These are phyloP conservation scores for Ceryle rudis DNA, from an alignment of 2,797 vertebrate species.

Conservation along the genomic window DNA sequence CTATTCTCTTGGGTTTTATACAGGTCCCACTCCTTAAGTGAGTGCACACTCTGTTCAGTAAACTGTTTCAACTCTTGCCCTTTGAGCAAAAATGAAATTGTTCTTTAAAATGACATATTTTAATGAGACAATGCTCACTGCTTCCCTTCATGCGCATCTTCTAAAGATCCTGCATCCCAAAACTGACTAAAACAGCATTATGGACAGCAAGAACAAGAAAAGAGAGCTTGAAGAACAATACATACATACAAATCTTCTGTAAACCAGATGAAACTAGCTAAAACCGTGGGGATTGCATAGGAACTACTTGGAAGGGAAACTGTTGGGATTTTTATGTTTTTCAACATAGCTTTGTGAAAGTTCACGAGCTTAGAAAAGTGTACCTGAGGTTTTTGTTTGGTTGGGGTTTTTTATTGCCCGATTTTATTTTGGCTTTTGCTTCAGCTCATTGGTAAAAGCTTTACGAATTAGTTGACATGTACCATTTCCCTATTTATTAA, in stretches of 20 bases:
- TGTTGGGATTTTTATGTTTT: neutral
- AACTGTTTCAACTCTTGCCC: neutral
- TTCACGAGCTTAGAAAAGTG: neutral
- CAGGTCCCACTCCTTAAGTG: neutral
- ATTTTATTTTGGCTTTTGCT: neutral
- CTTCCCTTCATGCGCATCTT: neutral
- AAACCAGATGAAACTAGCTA: neutral
- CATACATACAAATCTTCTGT: neutral
- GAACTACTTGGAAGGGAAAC: neutral
- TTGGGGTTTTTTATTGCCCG: neutral
- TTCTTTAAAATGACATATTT: neutral
- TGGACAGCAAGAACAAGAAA: neutral
- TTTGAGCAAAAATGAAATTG: neutral
- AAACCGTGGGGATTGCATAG: neutral
- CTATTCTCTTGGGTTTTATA: neutral
- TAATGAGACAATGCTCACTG: neutral
- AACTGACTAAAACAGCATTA: neutral
- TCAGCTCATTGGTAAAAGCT: neutral
- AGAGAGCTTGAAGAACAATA: neutral
- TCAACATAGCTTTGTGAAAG: neutral
- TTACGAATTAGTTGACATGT: rapidly evolving
- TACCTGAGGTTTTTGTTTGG: neutral
- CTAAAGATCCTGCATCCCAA: neutral
- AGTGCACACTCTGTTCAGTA: neutral
- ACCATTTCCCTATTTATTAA: neutral